phyloP scores from a whole-genome alignment of 2,888 invertebrate genomes.

The Sycophila texana region DNA sequence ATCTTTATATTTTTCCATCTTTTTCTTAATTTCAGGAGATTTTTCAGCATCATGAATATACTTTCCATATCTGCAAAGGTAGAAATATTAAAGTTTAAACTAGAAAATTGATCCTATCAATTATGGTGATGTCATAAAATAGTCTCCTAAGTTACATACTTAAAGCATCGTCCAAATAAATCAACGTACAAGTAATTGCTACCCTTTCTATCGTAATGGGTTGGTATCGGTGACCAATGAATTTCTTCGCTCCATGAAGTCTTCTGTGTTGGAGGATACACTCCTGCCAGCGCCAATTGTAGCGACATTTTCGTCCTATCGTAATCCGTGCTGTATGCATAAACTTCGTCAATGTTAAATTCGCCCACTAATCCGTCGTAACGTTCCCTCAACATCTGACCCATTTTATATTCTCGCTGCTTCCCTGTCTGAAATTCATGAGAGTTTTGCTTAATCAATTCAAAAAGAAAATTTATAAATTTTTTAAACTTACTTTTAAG shows the following conservation, averaged over 20 bases:
- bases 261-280: not conserved
- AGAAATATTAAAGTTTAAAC: too few species aligned
- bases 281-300: constrained; percentile 73
- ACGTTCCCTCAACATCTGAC: not conserved
- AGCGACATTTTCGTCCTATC: constrained; percentile 86
- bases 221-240: constrained; percentile 4
- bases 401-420: not conserved
- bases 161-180: not conserved
- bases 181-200: too few species aligned
- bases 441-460: too few species aligned
- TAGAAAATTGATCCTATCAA: too few species aligned
- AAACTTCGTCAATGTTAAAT: not conserved
- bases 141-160: too few species aligned
- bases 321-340: constrained; percentile 78
- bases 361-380: not conserved
- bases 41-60: not conserved
- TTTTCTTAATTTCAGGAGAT: not conserved
- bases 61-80: not conserved
- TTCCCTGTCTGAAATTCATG: not conserved
- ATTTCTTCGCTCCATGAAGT: constrained; percentile 1
- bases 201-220: not conserved
- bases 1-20: not conserved
- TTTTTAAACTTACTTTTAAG: constrained; percentile 63
- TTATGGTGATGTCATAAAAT: too few species aligned
- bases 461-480: too few species aligned